Evolutionary conservation across 1,140 invertebrate genomes (phyloP).

Genomic region (Oncopeltus fasciatus): DNA sequence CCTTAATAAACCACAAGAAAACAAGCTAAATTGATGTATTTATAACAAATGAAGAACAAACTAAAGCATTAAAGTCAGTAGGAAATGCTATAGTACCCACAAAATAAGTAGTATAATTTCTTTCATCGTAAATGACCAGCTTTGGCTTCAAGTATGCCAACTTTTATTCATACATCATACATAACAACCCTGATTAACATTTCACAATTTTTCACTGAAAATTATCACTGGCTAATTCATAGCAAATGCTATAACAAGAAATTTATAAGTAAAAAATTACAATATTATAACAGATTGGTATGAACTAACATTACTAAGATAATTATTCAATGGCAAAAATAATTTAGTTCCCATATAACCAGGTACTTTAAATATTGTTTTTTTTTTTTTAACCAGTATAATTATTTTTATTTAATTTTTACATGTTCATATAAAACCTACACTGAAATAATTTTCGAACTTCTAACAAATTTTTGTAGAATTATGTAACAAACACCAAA

Average conservation of each 20-base stretch:
- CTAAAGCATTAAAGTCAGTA: too few species aligned
- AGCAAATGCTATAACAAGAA: background rate
- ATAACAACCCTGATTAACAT: conserved; percentile 3
- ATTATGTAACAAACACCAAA: conserved; percentile 1
- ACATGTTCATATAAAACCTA: background rate
- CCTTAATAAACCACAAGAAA: too few species aligned
- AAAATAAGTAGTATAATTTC: too few species aligned
- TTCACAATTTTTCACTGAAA: background rate
- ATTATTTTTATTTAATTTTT: background rate
- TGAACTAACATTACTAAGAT: background rate
- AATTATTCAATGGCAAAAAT: background rate
- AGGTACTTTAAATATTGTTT: conserved; percentile 3
- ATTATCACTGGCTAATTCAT: background rate
- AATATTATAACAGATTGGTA: background rate
- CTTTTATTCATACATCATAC: too few species aligned
- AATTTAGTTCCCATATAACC: conserved; percentile 3
- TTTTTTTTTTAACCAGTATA: background rate
- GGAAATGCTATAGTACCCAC: too few species aligned
- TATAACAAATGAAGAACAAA: too few species aligned
- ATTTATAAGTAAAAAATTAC: background rate
- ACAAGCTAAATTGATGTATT: too few species aligned
- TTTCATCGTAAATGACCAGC: too few species aligned
- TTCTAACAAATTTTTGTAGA: background rate
- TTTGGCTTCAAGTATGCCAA: too few species aligned
- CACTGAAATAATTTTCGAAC: background rate